A percentile compares a stretch with the other conserved stretches of the same genome.
Conservation (phyloP, 2,113 vertebrate genomes). For the Oryzias celebensis region DNA sequence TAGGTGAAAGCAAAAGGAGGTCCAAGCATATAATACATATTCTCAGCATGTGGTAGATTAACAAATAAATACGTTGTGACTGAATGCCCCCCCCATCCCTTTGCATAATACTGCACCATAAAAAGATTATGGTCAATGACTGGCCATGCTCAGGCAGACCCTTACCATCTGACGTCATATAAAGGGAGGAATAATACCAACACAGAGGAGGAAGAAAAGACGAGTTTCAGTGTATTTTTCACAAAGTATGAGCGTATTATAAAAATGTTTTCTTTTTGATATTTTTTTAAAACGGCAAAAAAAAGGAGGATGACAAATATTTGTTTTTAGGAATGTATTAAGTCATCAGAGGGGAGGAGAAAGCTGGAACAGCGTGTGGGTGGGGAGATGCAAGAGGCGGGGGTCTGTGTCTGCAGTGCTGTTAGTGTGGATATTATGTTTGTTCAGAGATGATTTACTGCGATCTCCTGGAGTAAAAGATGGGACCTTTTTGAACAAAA, state of each 20-base stretch:
- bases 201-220: neutral
- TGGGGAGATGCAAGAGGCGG: conserved; percentile 9
- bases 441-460: conserved; percentile 41
- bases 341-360: conserved; percentile 37
- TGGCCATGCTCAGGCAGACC: conserved; percentile 54
- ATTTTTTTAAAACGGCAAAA: neutral
- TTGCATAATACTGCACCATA: conserved; percentile 57
- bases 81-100: conserved; percentile 16
- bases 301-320: neutral
- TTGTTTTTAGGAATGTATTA: conserved; percentile 5
- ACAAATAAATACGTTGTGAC: conserved; percentile 62
- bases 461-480: conserved; percentile 22
- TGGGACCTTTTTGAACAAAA: conserved; percentile 17
- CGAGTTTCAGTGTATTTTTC: neutral
- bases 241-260: too few species aligned
- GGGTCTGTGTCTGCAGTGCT: conserved; percentile 57
- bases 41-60: conserved; percentile 71
- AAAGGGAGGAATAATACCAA: conserved; percentile 25
- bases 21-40: conserved; percentile 50
- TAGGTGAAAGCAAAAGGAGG: conserved; percentile 28
- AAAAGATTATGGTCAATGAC: conserved; percentile 64
- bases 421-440: conserved; percentile 40
- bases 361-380: conserved; percentile 52
- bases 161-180: conserved; percentile 45
- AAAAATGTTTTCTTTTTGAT: too few species aligned